A percentile compares a stretch with the other conserved stretches of the same genome.
These are phyloP conservation scores for Gonocerus acuteangulatus DNA, from an alignment of 2,888 invertebrate species.

Conservation along the genomic window DNA sequence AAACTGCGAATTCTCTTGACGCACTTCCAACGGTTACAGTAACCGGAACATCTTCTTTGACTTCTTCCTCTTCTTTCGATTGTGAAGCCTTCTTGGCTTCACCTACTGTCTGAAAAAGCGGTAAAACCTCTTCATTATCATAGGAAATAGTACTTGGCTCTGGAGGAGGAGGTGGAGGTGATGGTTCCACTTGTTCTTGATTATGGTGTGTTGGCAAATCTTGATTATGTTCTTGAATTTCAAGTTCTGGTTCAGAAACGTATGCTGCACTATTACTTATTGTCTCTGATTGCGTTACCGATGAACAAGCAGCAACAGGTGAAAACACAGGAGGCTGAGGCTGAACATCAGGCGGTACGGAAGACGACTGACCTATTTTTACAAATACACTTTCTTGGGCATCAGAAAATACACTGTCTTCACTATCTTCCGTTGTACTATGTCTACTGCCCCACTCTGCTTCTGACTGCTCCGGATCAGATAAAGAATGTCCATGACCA, in stretches of 20 bases:
- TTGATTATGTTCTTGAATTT: not conserved
- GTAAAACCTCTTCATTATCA: conserved; percentile 9
- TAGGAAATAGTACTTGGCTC: conserved; percentile 2
- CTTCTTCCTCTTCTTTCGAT: conserved; percentile 32
- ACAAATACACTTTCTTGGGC: conserved; percentile 50
- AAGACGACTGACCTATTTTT: conserved; percentile 18
- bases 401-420: conserved; percentile 63
- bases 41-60: conserved; percentile 38
- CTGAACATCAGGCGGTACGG: conserved; percentile 15
- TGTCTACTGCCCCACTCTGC: conserved; percentile 61
- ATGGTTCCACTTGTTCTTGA: not conserved
- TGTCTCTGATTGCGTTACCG: conserved; percentile 1
- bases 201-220: too few relatives aligned
- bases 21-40: conserved; percentile 55
- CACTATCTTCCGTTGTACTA: conserved; percentile 58
- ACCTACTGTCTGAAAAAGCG: conserved; percentile 65
- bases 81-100: conserved; percentile 57
- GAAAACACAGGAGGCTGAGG: not conserved
- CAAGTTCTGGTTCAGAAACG: not conserved
- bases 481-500: conserved; percentile 54
- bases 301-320: not conserved
- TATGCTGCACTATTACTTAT: conserved; percentile 4
- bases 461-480: conserved; percentile 63
- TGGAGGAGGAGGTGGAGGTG: conserved; percentile 6
- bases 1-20: conserved; percentile 77